These are phyloP conservation scores for Tauraco hartlaubi DNA, from an alignment of 2,797 vertebrate species.

Conservation along the genomic window DNA sequence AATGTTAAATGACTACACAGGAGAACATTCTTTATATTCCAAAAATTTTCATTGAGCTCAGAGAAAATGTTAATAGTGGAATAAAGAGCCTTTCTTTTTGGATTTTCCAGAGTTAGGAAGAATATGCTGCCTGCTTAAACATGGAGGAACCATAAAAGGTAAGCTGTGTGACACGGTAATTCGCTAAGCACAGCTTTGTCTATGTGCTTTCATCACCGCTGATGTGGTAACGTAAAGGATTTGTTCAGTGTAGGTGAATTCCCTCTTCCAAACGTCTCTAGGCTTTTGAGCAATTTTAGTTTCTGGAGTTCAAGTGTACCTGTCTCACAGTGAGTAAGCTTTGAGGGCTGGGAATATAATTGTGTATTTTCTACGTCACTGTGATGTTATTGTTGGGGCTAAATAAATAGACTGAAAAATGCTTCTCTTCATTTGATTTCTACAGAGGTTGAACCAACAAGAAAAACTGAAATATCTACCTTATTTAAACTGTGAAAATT, in stretches of 20 bases:
- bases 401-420: background rate
- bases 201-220: background rate
- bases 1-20: background rate
- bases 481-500: background rate
- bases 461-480: background rate
- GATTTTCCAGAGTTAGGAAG: background rate
- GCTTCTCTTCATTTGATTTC: background rate
- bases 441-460: background rate
- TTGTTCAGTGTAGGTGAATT: background rate
- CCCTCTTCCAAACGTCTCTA: slow-evolving; percentile 21
- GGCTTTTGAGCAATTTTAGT: background rate
- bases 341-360: background rate
- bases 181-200: background rate
- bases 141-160: background rate
- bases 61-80: background rate
- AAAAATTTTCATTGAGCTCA: background rate
- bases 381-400: background rate
- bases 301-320: background rate
- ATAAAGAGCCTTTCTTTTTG: background rate
- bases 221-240: slow-evolving; percentile 6
- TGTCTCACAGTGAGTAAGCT: background rate
- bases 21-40: background rate
- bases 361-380: background rate
- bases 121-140: background rate
- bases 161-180: background rate